Conservation (phyloP, 2,888 invertebrate genomes). For the Spialia ferax region DNA sequence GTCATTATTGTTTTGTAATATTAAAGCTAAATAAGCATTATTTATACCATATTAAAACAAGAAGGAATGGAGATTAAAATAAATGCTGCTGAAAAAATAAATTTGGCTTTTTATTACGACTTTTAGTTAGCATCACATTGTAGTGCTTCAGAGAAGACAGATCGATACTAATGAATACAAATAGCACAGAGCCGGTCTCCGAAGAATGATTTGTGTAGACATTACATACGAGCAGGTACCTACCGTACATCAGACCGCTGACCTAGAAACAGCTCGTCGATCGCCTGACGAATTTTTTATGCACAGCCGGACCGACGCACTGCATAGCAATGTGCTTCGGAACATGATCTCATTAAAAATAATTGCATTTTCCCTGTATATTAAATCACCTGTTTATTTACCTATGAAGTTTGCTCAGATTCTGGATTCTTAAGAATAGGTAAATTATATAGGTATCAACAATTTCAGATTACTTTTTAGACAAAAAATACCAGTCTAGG, state of each 20-base stretch:
- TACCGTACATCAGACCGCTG: constrained; percentile 49
- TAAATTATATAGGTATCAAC: not conserved
- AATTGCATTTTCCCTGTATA: constrained; percentile 30
- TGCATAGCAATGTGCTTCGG: constrained; percentile 40
- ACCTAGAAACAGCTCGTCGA: constrained; percentile 57
- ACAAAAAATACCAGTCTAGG: no score
- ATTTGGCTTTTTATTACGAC: not conserved
- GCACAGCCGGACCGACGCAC: constrained; percentile 47
- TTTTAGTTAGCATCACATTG: not conserved
- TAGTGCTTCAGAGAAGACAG: constrained; percentile 49
- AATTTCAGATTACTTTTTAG: no score
- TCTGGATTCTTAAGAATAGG: not conserved
- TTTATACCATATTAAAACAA: no score
- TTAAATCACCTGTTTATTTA: not conserved
- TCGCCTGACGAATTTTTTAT: constrained; percentile 59
- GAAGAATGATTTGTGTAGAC: constrained; percentile 59
- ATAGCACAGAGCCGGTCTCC: constrained; percentile 51
- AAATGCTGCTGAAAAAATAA: not conserved
- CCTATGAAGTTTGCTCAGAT: not conserved
- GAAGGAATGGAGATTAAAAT: no score
- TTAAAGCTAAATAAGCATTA: no score
- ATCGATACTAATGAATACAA: constrained; percentile 58
- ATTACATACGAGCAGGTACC: constrained; percentile 42
- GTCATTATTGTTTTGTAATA: no score
- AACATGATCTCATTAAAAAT: constrained; percentile 37